phyloP scores from a whole-genome alignment of 2,888 invertebrate genomes.

The Stratiomys singularior region DNA sequence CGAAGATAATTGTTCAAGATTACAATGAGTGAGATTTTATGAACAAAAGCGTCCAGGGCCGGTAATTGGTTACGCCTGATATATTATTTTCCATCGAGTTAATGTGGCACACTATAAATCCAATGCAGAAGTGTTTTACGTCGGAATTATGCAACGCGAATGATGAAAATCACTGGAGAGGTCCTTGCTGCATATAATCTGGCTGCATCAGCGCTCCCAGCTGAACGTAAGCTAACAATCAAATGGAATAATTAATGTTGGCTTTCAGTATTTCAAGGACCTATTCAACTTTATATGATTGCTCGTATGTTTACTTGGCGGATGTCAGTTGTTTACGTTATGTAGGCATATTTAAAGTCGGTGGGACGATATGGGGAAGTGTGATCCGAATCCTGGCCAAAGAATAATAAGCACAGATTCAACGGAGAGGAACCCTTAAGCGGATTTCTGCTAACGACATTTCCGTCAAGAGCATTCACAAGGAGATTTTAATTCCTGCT shows the following conservation, averaged over 20 bases:
- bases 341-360: background rate
- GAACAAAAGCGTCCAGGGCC: background rate
- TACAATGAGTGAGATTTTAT: background rate
- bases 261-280: conserved; percentile 7
- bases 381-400: background rate
- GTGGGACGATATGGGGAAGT: background rate
- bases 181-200: background rate
- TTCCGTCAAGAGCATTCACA: conserved; percentile 13
- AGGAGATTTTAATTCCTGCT: conserved; percentile 19
- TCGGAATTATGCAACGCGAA: no score
- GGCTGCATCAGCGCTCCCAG: background rate
- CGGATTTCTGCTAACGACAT: conserved; percentile 28
- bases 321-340: background rate
- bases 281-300: conserved; percentile 1
- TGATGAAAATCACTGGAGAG: background rate
- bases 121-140: no score
- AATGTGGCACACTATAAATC: no score
- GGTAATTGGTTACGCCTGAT: background rate
- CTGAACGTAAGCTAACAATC: conserved; percentile 20
- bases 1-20: background rate
- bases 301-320: background rate
- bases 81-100: background rate
- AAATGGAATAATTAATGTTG: conserved; percentile 37
- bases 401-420: background rate
- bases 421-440: background rate